Conservation (phyloP, 1,140 invertebrate genomes). For the Philotrypesis tridentata region DNA sequence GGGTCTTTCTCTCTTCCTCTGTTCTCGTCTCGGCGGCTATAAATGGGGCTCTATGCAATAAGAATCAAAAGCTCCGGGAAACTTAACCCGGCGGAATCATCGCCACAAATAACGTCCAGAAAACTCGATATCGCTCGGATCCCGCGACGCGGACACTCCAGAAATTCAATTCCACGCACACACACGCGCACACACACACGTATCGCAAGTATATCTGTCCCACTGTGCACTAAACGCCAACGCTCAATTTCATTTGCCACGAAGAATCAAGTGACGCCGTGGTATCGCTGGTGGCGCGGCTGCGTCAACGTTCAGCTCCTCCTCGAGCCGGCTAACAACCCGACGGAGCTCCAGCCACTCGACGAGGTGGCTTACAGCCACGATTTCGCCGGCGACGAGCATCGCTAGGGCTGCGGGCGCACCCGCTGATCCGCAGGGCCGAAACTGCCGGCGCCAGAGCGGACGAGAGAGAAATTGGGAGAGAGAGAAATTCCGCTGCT, state of each 20-base stretch:
- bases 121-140: conserved; percentile 9
- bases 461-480: too few relatives aligned
- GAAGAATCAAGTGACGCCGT: conserved; percentile 69
- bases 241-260: conserved; percentile 26
- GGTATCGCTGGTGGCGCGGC: conserved; percentile 72
- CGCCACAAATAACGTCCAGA: background rate
- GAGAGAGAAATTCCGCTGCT: conserved; percentile 14
- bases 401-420: background rate
- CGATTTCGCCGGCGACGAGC: conserved; percentile 23
- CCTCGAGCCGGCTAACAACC: conserved; percentile 3
- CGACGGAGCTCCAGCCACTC: background rate
- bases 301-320: conserved; percentile 67
- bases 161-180: background rate
- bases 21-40: too few relatives aligned
- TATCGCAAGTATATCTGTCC: too few relatives aligned
- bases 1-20: background rate
- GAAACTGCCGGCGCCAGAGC: background rate
- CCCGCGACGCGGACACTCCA: too few relatives aligned
- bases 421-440: too few relatives aligned
- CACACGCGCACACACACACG: background rate
- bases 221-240: background rate
- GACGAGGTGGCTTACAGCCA: background rate
- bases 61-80: conserved; percentile 31
- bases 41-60: background rate
- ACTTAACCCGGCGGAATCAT: conserved; percentile 30